phyloP scores from a whole-genome alignment of 2,797 vertebrate genomes.

The Neopelma chrysocephalum region DNA sequence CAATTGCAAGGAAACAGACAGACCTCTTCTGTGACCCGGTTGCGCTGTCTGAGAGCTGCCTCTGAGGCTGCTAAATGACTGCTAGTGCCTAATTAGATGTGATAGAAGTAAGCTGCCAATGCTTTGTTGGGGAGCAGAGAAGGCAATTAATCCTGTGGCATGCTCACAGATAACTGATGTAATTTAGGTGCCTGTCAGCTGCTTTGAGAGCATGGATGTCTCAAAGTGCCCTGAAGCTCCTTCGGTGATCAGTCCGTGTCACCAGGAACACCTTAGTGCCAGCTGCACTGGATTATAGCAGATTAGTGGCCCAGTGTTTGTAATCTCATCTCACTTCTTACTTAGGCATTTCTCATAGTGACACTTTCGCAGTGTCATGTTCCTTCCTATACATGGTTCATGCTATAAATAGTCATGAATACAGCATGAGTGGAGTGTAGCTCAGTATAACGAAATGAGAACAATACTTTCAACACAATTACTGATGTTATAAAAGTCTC shows the following conservation, averaged over 20 bases:
- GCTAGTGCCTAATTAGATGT: not conserved
- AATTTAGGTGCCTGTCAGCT: not conserved
- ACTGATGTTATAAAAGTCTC: not conserved
- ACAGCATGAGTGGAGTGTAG: not conserved
- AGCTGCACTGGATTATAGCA: not conserved
- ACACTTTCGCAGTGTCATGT: not conserved
- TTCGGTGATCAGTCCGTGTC: rapidly evolving
- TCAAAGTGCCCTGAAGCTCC: not conserved
- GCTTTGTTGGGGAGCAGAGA: not conserved
- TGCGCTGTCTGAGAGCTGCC: not conserved
- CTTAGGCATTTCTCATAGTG: not conserved
- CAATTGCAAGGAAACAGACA: not conserved
- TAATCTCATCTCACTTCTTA: not conserved
- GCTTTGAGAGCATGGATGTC: not conserved
- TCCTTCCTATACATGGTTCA: not conserved
- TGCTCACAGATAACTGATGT: not conserved
- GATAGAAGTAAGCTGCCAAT: not conserved
- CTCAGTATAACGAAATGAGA: not conserved
- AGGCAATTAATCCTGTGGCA: not conserved
- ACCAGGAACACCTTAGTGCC: not conserved
- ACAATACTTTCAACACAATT: not conserved
- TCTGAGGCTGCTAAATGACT: not conserved
- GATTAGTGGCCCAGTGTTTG: not conserved
- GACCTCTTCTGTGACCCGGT: not conserved
- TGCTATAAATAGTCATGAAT: not conserved